Conservation (phyloP, 2,888 invertebrate genomes). For the Athetis lepigone region DNA sequence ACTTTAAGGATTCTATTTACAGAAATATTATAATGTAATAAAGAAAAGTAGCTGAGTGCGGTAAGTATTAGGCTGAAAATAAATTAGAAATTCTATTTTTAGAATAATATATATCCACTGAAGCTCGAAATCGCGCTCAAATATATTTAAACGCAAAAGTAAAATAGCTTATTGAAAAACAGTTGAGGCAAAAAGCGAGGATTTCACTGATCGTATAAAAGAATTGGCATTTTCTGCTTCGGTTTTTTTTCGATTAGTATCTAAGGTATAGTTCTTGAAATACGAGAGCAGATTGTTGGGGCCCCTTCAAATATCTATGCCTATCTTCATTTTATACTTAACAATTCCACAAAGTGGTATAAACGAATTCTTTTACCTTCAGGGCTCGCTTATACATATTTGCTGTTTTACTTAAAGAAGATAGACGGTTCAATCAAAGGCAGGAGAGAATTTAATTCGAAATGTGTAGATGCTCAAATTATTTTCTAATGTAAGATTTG, state of each 20-base stretch:
- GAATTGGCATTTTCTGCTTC: constrained; percentile 15
- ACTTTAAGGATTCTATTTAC: constrained; percentile 12
- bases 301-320: constrained; percentile 4
- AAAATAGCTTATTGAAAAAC: constrained; percentile 34
- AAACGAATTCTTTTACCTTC: background rate
- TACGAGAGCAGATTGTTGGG: constrained; percentile 11
- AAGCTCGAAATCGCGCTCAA: background rate
- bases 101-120: background rate
- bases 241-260: constrained; percentile 9
- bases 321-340: constrained; percentile 3
- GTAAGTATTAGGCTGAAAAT: constrained; percentile 8
- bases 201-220: constrained; percentile 12
- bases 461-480: too few species aligned
- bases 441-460: background rate
- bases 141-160: constrained; percentile 14
- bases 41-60: constrained; percentile 1
- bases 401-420: too few species aligned
- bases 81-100: constrained; percentile 19
- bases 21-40: constrained; percentile 11
- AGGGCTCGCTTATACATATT: too few species aligned
- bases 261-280: constrained; percentile 23
- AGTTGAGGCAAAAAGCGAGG: background rate
- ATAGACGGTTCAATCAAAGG: too few species aligned
- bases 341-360: background rate
- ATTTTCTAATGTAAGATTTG: too few species aligned